Evolutionary conservation across 2,113 vertebrate species (phyloP).

Genomic region (Todiramphus saurophagus): DNA sequence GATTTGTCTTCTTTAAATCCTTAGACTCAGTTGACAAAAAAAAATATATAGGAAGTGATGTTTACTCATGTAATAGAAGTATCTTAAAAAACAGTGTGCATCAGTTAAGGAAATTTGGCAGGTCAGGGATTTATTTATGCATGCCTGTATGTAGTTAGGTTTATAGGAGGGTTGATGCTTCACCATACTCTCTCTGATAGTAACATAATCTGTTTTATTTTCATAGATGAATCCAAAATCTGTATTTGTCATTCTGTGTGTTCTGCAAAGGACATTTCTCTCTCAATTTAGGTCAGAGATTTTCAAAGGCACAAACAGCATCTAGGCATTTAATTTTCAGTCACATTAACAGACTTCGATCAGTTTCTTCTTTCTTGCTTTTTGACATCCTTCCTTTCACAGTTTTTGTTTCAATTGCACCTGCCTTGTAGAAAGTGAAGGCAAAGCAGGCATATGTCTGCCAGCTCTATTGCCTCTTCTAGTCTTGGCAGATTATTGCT

Average conservation of each 20-base stretch:
- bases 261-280: slow-evolving; percentile 16
- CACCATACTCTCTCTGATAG: not conserved
- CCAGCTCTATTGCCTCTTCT: not conserved
- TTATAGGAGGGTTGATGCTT: slow-evolving; percentile 8
- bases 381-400: not conserved
- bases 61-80: slow-evolving; percentile 32
- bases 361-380: not conserved
- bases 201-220: slow-evolving; percentile 46
- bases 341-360: not conserved
- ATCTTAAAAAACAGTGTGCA: not conserved
- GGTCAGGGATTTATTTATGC: slow-evolving; percentile 32
- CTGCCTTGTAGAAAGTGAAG: not conserved
- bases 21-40: slow-evolving; percentile 23
- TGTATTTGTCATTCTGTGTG: slow-evolving; percentile 18
- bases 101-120: not conserved
- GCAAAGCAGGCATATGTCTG: not conserved
- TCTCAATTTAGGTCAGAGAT: slow-evolving; percentile 37
- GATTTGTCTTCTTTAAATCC: slow-evolving; percentile 57
- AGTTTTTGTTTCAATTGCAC: not conserved
- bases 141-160: slow-evolving; percentile 27
- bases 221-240: slow-evolving; percentile 40
- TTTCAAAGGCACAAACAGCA: not conserved
- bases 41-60: slow-evolving; percentile 8
- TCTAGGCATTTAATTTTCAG: slow-evolving; percentile 2
- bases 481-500: not conserved